These are phyloP conservation scores for Sturnira hondurensis DNA, from an alignment of 2,113 vertebrate species.

Conservation along the genomic window DNA sequence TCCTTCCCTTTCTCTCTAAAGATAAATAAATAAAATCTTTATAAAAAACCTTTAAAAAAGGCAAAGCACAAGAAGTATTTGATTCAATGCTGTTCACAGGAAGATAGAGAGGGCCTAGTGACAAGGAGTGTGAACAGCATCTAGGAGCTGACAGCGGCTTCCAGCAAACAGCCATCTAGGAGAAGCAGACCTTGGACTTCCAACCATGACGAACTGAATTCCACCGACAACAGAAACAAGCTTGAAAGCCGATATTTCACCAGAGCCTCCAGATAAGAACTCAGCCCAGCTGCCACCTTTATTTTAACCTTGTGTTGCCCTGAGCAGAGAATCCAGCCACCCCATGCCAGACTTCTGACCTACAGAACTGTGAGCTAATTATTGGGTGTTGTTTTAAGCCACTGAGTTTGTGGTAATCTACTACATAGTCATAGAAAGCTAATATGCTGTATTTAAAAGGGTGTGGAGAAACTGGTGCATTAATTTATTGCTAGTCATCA, in stretches of 20 bases:
- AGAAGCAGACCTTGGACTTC: not conserved
- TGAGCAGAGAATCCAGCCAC: not conserved
- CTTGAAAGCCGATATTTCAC: not conserved
- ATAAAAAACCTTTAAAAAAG: too few species aligned
- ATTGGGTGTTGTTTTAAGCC: constrained; percentile 34
- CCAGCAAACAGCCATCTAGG: not conserved
- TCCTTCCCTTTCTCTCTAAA: too few species aligned
- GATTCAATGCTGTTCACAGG: not conserved
- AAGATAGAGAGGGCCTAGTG: not conserved
- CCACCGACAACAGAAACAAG: not conserved
- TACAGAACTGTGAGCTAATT: constrained; percentile 8
- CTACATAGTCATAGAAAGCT: constrained; percentile 11
- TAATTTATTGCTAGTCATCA: not conserved
- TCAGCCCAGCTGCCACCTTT: not conserved
- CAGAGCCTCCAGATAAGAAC: not conserved
- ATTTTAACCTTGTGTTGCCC: not conserved
- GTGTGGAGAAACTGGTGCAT: not conserved
- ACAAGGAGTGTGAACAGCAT: not conserved
- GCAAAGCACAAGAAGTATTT: not conserved
- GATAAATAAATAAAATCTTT: too few species aligned
- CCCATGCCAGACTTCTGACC: not conserved
- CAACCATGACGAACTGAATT: constrained; percentile 15
- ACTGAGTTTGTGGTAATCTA: not conserved
- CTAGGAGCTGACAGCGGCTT: not conserved
- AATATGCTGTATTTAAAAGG: constrained; percentile 40